phyloP scores from a whole-genome alignment of 1,140 invertebrate species.

The Drosophila pseudoobscura region DNA sequence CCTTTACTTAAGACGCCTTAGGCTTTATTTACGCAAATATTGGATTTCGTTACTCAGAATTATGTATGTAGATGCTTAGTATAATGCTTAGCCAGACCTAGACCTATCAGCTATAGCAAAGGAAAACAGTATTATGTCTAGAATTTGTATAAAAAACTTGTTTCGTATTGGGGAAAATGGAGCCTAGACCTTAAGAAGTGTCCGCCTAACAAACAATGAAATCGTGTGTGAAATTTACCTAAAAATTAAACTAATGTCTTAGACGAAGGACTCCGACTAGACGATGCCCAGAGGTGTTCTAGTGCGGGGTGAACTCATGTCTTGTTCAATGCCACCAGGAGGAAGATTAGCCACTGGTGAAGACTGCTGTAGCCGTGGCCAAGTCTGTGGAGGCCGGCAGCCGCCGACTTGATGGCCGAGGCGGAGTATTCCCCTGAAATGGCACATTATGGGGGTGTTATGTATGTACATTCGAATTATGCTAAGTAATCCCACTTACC shows the following conservation, averaged over 20 bases:
- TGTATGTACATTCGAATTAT: too few relatives aligned
- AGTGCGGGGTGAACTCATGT: constrained; percentile 42
- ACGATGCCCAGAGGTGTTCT: background rate
- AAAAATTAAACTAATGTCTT: constrained; percentile 59
- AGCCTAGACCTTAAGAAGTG: constrained; percentile 41
- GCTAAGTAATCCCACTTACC: constrained; percentile 43
- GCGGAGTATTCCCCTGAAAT: constrained; percentile 81
- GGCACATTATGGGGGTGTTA: too few relatives aligned
- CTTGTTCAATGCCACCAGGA: constrained; percentile 65
- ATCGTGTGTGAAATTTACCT: constrained; percentile 43
- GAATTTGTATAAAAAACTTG: constrained; percentile 54
- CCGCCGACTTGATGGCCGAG: constrained; percentile 72
- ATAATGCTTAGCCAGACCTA: constrained; percentile 18
- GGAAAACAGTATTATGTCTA: constrained; percentile 35
- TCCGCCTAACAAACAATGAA: constrained; percentile 29
- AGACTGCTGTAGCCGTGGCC: constrained; percentile 57
- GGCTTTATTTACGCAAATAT: constrained; percentile 71
- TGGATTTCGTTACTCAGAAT: constrained; percentile 49
- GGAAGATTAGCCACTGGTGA: constrained; percentile 65
- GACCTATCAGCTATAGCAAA: constrained; percentile 31
- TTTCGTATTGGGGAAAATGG: constrained; percentile 12
- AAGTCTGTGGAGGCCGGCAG: constrained; percentile 39
- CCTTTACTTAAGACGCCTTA: constrained; percentile 56
- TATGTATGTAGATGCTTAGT: constrained; percentile 63
- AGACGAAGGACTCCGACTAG: constrained; percentile 35